Evolutionary conservation across 35 echinoderm and acorn worm species (phyloP), one percentile per base, ranked within the genome.

Genomic region (Amphiura filiformis): DNA sequence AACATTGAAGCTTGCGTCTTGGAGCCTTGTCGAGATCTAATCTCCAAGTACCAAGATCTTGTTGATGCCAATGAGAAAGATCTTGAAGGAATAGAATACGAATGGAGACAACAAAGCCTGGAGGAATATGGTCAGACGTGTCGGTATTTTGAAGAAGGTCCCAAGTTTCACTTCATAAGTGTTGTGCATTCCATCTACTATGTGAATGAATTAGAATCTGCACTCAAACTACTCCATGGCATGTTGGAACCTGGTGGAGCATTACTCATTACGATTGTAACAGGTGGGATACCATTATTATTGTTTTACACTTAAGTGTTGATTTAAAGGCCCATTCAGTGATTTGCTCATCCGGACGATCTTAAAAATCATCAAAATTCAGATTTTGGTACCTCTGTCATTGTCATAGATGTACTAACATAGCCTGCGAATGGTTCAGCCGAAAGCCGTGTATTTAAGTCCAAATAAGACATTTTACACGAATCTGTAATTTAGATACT

Each of bases 91-190:
- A 36, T 85, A 13, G 37, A 26, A 23, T 85, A 85, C 37, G 83
- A 85, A 37, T 85, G 83, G 83, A 56, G 52, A 37, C 14, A 33
- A 5, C 44, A 85, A 37, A 85, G 49, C 1, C 34, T 85, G 83
- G 83, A 85, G 0, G 57, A 30, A 34, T 85, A 36, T 56, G 47
- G 56, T 0, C 49, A 36, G 18, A 85, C 61, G 15, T 70, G 61
- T 70, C 7, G 26, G 26, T 70, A 70, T n/a, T 70, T 80, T 15
- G 64, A 85, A 37, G 34, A 85, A 31, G 57, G 34, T 15, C 31
- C 57, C 4, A 85, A 65, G 56, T 85, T 65, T 40, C 85, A 87
- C 38, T 87, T 87, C 76, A 87, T 87, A 20, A 87, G 85, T 32
- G 38, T 36, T 3, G 12, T 87, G 30, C 85, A 87, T 44, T 87